Conservation (phyloP, 2,888 invertebrate species). For the Brenthis hecate region DNA sequence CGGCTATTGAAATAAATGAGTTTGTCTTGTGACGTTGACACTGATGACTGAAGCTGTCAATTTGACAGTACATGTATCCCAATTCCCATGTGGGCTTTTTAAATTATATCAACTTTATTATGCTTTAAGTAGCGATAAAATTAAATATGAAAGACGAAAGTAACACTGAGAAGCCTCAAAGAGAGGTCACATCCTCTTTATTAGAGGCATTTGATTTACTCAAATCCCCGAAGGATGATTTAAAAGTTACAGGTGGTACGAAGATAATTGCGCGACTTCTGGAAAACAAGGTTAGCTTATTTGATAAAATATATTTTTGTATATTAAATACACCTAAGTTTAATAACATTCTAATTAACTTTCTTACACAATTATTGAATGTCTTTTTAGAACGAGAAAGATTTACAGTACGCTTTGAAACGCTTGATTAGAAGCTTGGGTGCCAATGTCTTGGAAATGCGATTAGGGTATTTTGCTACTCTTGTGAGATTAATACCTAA, state of each 20-base stretch:
- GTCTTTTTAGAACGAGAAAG: constrained; percentile 80
- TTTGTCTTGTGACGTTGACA: background rate
- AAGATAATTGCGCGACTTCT: constrained; percentile 70
- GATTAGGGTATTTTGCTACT: constrained; percentile 87
- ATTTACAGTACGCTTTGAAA: constrained; percentile 85
- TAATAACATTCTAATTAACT: background rate
- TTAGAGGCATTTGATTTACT: constrained; percentile 73
- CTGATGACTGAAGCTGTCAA: background rate
- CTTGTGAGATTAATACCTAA: constrained; percentile 84
- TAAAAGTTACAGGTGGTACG: constrained; percentile 66
- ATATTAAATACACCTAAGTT: background rate
- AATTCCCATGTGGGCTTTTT: constrained; percentile 2
- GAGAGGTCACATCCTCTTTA: constrained; percentile 62
- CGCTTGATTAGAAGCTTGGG: constrained; percentile 88
- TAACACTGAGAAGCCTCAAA: constrained; percentile 46
- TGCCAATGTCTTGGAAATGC: constrained; percentile 83
- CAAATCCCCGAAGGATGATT: constrained; percentile 63
- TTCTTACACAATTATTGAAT: constrained; percentile 16
- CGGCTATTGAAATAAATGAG: no score
- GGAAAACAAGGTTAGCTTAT: constrained; percentile 65
- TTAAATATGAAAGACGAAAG: constrained; percentile 63
- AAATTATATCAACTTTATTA: background rate
- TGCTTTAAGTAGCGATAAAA: background rate
- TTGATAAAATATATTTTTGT: constrained; percentile 10
- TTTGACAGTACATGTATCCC: constrained; percentile 1